Base-by-base conservation (phyloP, 92 coral and sea anemone genomes). In the Desmophyllum pertusum region DNA sequence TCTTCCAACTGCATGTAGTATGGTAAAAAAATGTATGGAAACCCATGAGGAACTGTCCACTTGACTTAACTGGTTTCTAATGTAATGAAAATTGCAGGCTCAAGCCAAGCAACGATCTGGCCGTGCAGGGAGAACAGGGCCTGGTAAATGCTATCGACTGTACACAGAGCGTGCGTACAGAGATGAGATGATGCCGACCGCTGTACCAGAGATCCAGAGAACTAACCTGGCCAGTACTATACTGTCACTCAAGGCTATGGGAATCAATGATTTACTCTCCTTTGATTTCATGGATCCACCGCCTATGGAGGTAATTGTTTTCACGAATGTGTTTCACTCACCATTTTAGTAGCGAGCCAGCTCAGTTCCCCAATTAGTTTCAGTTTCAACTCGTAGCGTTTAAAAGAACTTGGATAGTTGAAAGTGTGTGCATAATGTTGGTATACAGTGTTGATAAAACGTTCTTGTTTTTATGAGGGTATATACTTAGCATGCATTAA, bases 251-350 rank as follows among this genome's bases (percentile, higher is more conserved):
- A 96, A 96, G 64, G 99, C 99, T 69, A 96, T 96, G 99, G 99
- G 99, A 15, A 86, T 96, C 59, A 96, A 96, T 79, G 99, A 96
- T 63, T 89, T 96, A 63, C 79, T 96, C 46, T 90, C 99, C n/a
- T 96, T 96, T 68, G 98, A 96, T 41, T 96, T 96, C 81, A 96
- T 96, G 99, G 99, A 96, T 57, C 98, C 99, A 23, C 99, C 99
- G 6, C 99, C 99, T 6, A 92, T 94, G 93, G 99, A 96, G 98
- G 99, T 89, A 92, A 46, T 37, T 6, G 45, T 10, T 37, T 30
- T 8, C 36, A 33, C 27, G n/a, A 38, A 11, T 37, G 68, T 68
- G 42, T 67, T 63, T 35, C 18, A 1, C 18, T 63, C 19, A 10
- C 38, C 35, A 30, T 29, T 30, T 30, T 19, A 30, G 69, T 6